A percentile compares a stretch with the other conserved stretches of the same genome.
Evolutionary conservation across 1,140 invertebrate genomes (phyloP).

Genomic region (Lamellibrachia luymesi): DNA sequence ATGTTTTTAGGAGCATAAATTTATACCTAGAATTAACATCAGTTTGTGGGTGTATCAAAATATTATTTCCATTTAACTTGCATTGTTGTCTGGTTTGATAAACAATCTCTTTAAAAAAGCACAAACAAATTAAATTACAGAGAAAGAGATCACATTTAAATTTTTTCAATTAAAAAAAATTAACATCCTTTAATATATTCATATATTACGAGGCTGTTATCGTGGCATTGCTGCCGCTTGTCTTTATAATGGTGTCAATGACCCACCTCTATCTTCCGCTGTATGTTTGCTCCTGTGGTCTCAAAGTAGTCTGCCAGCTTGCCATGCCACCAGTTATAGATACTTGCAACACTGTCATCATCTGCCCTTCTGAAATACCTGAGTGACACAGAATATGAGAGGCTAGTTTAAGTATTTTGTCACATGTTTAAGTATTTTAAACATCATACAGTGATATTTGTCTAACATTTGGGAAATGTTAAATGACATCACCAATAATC

Average conservation of each 20-base stretch:
- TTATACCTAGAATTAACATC: no score
- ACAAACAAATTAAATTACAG: no score
- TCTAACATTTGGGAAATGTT: background rate
- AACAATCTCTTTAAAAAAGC: no score
- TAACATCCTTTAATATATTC: background rate
- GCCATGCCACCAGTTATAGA: conserved; percentile 50
- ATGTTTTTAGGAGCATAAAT: no score
- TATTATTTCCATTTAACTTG: no score
- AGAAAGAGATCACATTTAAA: no score
- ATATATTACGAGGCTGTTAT: background rate
- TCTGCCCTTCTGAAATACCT: conserved; percentile 28
- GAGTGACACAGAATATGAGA: background rate
- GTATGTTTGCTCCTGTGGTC: background rate
- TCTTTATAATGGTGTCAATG: background rate
- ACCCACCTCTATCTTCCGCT: conserved; percentile 12
- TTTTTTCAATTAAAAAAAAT: no score
- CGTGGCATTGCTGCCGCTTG: background rate
- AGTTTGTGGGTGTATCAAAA: no score
- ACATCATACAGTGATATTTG: background rate
- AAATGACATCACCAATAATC: background rate
- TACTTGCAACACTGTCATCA: conserved; percentile 29
- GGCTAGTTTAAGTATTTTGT: background rate
- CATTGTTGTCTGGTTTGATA: no score
- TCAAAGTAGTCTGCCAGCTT: conserved; percentile 24
- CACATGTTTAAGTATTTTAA: background rate